A percentile compares a stretch with the other conserved stretches of the same genome.
These are phyloP conservation scores for Casuarius casuarius DNA, from an alignment of 2,113 vertebrate genomes.

Conservation along the genomic window DNA sequence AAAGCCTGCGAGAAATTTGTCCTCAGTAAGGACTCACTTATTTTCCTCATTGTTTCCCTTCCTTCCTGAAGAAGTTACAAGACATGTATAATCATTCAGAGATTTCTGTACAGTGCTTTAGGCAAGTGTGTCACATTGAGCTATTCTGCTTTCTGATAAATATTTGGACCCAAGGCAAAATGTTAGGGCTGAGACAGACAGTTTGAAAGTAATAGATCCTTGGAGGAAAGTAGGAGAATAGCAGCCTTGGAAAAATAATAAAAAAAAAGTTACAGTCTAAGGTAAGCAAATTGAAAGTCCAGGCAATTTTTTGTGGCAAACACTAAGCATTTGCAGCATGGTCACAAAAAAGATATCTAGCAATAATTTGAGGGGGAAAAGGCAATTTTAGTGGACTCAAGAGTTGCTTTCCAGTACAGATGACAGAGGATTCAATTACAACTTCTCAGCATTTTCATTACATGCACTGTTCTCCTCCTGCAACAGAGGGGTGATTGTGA, in stretches of 20 bases:
- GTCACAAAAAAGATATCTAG: neutral
- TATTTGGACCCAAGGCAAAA: neutral
- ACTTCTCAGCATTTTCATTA: neutral
- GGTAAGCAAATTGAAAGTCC: neutral
- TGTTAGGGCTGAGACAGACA: neutral
- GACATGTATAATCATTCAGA: neutral
- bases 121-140: neutral
- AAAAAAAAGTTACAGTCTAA: neutral
- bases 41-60: neutral
- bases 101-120: neutral
- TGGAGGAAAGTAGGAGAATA: neutral
- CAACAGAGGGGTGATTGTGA: rapidly evolving
- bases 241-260: neutral
- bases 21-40: neutral
- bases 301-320: neutral
- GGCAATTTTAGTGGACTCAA: neutral
- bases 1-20: neutral
- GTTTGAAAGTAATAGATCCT: constrained; percentile 8
- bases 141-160: constrained; percentile 15
- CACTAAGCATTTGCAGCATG: neutral
- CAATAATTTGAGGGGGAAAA: neutral
- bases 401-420: neutral
- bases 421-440: neutral
- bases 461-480: too few species aligned
- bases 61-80: constrained; percentile 9